Evolutionary conservation across 2,888 invertebrate species (phyloP).

Genomic region (Lydus trimaculatus): DNA sequence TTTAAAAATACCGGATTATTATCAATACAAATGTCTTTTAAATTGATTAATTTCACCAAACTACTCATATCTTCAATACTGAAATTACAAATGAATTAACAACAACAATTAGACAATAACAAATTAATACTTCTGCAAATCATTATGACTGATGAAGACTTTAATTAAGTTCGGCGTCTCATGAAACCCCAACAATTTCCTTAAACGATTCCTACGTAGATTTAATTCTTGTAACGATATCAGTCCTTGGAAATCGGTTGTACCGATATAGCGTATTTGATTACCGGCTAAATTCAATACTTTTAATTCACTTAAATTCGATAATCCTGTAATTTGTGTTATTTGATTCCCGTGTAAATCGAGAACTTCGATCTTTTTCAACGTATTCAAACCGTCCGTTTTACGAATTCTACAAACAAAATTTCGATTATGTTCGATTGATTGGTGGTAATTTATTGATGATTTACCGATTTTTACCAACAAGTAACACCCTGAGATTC

Average conservation of each 20-base stretch:
- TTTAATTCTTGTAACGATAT: constrained; percentile 85
- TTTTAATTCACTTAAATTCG: constrained; percentile 77
- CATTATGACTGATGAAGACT: constrained; percentile 85
- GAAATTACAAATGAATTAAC: constrained; percentile 26
- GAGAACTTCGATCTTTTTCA: constrained; percentile 84
- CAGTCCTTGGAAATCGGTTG: constrained; percentile 80
- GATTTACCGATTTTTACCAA: constrained; percentile 87
- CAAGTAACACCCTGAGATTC: constrained; percentile 82
- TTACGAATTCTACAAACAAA: constrained; percentile 72
- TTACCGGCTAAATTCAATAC: constrained; percentile 94
- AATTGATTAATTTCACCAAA: constrained; percentile 76
- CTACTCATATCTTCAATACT: constrained; percentile 87
- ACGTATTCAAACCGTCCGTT: constrained; percentile 77
- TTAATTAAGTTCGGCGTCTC: constrained; percentile 79
- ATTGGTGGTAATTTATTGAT: neutral
- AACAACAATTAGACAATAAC: neutral
- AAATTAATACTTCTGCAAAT: constrained; percentile 65
- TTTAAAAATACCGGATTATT: constrained; percentile 83
- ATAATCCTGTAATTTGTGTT: constrained; percentile 70
- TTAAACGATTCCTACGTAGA: constrained; percentile 84
- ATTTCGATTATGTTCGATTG: neutral
- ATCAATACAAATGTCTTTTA: constrained; percentile 86
- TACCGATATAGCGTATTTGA: constrained; percentile 79
- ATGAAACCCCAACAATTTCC: constrained; percentile 81
- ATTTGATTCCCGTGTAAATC: constrained; percentile 95